Base-by-base conservation (phyloP, 2,888 invertebrate species). In the Pimpla rufipes region DNA sequence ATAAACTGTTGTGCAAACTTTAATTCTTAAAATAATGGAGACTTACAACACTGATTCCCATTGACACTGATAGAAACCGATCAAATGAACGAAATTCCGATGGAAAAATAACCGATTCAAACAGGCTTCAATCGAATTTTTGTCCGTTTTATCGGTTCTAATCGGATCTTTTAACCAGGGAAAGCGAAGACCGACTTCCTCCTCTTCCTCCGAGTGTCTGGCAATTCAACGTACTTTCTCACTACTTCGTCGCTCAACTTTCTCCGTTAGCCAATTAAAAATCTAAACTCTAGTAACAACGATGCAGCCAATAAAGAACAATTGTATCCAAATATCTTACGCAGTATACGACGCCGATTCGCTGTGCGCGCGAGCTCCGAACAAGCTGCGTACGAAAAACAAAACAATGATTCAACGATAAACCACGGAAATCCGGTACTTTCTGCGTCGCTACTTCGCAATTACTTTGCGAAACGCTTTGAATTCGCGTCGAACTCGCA, bases 261-360 rank as follows among this genome's bases (percentile, higher is more conserved):
- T 66, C 66, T 23, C 23, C 18, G 4, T 66, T 45, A 66, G 52
- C 52, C 79, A 37, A 77, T 83, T 77, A 45, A 52, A 73, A 68
- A 75, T 77, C 73, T 83, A 73, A n/a, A 67, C 40, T 18, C 67
- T 79, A 68, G 47, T 64, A 79, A 79, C 67, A 77, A 83, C 67
- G 59, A 76, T 79, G 79, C 76, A 76, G 75, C 82, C 70, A 64
- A 75, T 79, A 47, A 66, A 70, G 57, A 75, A 70, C 64, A 57
- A 79, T 59, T 37, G 74, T 78, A 62, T 81, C 37, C 67, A 75
- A 75, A 79, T 78, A 73, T 73, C 52, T 62, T 71, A 74, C 62
- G 35, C 18, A 64, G 18, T 75, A 40, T 50, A 13, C 50, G 18
- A 13, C 66, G 59, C 37, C 1, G 6, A 47, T 59, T 73, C 57